Percentiles rank a stretch among this genome's conserved stretches.
phyloP scores from a whole-genome alignment of 2,113 vertebrate genomes.

The Rhagologus leucostigma region DNA sequence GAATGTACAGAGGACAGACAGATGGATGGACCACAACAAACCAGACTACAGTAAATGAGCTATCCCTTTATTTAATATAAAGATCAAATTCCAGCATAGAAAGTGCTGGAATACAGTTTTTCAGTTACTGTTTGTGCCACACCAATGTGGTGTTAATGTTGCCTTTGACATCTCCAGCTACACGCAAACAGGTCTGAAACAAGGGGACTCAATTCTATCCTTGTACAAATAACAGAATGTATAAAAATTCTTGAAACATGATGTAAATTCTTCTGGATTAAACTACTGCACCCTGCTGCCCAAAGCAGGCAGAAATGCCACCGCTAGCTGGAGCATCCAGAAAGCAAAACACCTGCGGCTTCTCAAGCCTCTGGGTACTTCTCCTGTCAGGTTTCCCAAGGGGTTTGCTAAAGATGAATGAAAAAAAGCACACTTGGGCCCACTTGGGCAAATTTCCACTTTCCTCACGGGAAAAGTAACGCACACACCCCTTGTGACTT shows the following conservation, averaged over 20 bases:
- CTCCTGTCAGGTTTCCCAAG: accelerated
- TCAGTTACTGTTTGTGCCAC: not conserved
- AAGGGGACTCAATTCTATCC: not conserved
- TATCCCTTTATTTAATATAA: not conserved
- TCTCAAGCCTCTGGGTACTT: not conserved
- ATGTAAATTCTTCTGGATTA: not conserved
- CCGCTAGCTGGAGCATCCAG: not conserved
- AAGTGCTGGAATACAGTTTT: not conserved
- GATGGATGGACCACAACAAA: not conserved
- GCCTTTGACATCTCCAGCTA: not conserved
- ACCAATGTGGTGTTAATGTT: accelerated
- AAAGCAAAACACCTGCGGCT: not conserved
- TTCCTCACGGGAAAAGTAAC: not conserved
- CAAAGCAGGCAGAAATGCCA: not conserved
- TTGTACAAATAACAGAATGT: not conserved
- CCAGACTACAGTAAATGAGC: not conserved
- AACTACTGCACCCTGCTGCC: not conserved
- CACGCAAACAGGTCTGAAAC: not conserved
- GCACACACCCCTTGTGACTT: not conserved
- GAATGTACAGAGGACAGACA: not conserved
- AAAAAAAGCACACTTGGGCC: not conserved
- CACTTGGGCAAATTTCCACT: not conserved
- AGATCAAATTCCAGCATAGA: not conserved
- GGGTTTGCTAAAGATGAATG: not conserved
- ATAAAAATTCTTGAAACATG: not conserved